Conservation (phyloP, 2,797 vertebrate species). For the Carapus acus region DNA sequence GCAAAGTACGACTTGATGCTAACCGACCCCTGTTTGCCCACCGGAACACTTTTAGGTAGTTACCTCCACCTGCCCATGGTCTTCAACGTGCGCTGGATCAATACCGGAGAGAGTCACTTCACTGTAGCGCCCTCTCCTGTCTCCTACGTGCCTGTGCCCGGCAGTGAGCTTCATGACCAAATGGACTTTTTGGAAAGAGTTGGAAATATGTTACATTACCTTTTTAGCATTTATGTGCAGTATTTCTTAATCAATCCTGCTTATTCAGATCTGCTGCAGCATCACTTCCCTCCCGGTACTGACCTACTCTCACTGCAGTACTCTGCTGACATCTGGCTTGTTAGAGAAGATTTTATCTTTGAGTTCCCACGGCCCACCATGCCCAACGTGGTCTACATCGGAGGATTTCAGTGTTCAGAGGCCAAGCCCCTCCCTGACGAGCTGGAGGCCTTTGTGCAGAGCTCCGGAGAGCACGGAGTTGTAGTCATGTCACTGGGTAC, state of each 20-base stretch:
- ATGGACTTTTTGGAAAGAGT: conserved; percentile 59
- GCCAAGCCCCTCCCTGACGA: conserved; percentile 51
- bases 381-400: conserved; percentile 71
- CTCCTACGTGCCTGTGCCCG: conserved; percentile 59
- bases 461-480: conserved; percentile 63
- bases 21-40: conserved; percentile 50
- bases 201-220: conserved; percentile 55
- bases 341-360: conserved; percentile 67
- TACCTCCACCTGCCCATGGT: conserved; percentile 64
- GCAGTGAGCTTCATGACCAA: conserved; percentile 54
- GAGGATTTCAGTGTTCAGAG: conserved; percentile 66
- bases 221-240: conserved; percentile 34
- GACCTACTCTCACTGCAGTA: conserved; percentile 52
- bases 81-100: conserved; percentile 65
- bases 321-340: conserved; percentile 65
- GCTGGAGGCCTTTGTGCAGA: conserved; percentile 65
- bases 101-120: conserved; percentile 55
- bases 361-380: conserved; percentile 72
- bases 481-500: conserved; percentile 71
- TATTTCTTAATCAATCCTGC: conserved; percentile 30
- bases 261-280: conserved; percentile 51
- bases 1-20: conserved; percentile 63
- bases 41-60: conserved; percentile 53
- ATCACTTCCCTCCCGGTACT: conserved; percentile 59
- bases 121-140: conserved; percentile 57